Evolutionary conservation across 1,140 invertebrate genomes (phyloP), one percentile per base, ranked within the genome.

Genomic region (Aphis gossypii): DNA sequence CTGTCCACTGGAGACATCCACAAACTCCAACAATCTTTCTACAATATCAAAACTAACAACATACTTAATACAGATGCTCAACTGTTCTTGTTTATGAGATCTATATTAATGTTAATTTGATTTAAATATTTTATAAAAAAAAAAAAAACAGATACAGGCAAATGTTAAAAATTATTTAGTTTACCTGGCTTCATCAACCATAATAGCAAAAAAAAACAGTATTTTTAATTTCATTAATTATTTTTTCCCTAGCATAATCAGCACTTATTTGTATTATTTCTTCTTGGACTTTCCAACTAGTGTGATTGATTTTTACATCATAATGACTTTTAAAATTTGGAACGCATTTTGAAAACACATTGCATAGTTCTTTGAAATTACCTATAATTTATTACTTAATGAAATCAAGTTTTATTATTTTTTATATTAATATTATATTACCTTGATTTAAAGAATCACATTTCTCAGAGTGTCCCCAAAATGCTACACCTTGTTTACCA

Each of bases 241-340:
- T 84, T 84, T 38, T 38, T 83, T 83, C 82, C n/a, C 82, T 35
- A 44, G 35, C 83, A 41, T 84, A 84, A 41, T 44, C 83, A 38
- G 83, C 83, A 44, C 83, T 84, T 23, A 84, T 84, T 44, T 84
- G 38, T 41, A 84, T 44, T 25, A 84, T 84, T 38, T 84, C 35
- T 84, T 84, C 38, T 84, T 84, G 83, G 38, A 84, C 83, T 84
- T 84, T 84, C 83, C 83, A 84, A 44, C 83, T 44, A 25, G 83
- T 84, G 20, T 44, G 20, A 41, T 84, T 84, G 35, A 84, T 84
- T 44, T 44, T 84, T 41, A 38, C 21, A 23, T 84, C 83, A 84
- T 84, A 84, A 41, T 23, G 8, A 38, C 41, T 44, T 84, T 84
- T 84, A 84, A 44, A 84, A 84, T 84, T 38, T 84, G 83, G 83